A percentile compares a stretch with the other conserved stretches of the same genome.
Evolutionary conservation across 2,888 invertebrate species (phyloP).

Genomic region (Stictocephala bisonia): DNA sequence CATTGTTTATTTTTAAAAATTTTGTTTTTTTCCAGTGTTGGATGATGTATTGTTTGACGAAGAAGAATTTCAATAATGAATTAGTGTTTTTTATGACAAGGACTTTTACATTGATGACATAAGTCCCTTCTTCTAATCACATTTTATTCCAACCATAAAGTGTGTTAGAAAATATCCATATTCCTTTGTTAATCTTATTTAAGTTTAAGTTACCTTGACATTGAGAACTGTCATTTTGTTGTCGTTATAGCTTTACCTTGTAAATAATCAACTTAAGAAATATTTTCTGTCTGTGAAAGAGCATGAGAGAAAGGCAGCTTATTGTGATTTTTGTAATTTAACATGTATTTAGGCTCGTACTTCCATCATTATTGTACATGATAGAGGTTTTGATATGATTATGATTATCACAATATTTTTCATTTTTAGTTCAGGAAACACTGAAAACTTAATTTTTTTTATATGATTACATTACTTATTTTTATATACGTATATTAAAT

Average conservation of each 20-base stretch:
- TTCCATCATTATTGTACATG: no score
- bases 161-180: no score
- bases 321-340: constrained; percentile 25
- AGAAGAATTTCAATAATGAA: constrained; percentile 52
- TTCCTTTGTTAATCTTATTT: constrained; percentile 14
- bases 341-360: no score
- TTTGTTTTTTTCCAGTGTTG: constrained; percentile 53
- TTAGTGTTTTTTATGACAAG: constrained; percentile 2
- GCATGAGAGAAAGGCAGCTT: constrained; percentile 4
- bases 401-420: no score
- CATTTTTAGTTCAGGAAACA: no score
- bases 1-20: background rate
- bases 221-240: constrained; percentile 20
- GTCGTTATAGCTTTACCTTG: constrained; percentile 14
- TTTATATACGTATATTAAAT: no score
- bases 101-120: background rate
- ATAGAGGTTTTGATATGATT: no score
- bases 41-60: constrained; percentile 58
- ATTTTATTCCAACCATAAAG: no score
- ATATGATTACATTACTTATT: no score
- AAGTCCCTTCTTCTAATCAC: no score
- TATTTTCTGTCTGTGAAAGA: constrained; percentile 18
- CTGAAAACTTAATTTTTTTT: no score
- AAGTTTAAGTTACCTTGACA: constrained; percentile 17
- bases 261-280: constrained; percentile 9